Percentiles rank a stretch among this genome's conserved stretches.
phyloP scores from a whole-genome alignment of 2,113 vertebrate genomes.

The Pomatorhinus ruficollis region DNA sequence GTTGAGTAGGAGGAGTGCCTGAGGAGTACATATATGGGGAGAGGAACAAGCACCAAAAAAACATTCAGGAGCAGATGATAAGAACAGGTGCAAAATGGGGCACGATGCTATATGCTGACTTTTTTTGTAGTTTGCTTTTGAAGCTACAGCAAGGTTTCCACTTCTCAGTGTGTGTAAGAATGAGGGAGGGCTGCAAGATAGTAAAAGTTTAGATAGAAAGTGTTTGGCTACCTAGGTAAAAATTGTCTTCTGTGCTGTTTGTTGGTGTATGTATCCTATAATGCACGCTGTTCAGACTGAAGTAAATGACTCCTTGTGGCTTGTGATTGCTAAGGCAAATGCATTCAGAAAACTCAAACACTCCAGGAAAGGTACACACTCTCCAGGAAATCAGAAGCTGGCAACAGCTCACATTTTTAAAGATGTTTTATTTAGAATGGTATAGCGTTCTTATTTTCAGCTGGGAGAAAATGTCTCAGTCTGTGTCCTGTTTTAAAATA shows the following conservation, averaged over 20 bases:
- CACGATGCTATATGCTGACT: background rate
- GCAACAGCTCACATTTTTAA: background rate
- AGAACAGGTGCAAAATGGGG: background rate
- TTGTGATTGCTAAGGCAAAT: background rate
- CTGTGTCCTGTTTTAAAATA: background rate
- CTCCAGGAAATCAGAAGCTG: background rate
- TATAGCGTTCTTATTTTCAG: background rate
- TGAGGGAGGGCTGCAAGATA: background rate
- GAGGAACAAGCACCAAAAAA: background rate
- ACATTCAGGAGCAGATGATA: background rate
- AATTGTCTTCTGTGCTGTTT: background rate
- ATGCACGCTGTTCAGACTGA: background rate
- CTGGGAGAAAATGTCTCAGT: background rate
- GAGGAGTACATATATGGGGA: background rate
- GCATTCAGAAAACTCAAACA: background rate
- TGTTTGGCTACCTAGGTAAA: background rate
- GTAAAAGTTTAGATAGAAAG: background rate
- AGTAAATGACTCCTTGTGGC: background rate
- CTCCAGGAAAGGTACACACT: background rate
- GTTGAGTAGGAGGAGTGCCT: background rate
- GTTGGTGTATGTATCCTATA: background rate
- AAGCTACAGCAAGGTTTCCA: background rate
- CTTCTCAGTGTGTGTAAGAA: background rate
- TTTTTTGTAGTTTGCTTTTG: background rate
- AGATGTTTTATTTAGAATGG: background rate